Evolutionary conservation across 2,797 vertebrate species (phyloP), one percentile per base, ranked within the genome.

Genomic region (Peromyscus attwateri): DNA sequence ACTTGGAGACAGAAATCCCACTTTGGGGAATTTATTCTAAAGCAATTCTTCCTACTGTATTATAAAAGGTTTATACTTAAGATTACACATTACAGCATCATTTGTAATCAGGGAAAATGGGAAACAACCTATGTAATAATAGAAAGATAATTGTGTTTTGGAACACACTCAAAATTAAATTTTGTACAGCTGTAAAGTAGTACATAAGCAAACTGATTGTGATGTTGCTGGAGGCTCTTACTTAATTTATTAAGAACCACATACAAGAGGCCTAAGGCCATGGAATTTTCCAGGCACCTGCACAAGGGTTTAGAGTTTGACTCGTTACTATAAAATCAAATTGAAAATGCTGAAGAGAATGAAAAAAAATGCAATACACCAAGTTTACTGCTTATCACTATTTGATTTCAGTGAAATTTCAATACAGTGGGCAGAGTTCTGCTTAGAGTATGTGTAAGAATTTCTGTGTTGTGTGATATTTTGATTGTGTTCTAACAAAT

Each of bases 241-340:
- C 73, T 92, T 83, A 95, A 80, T 84, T 11, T 23, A 85, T 85
- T 76, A 57, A 91, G 3, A 9, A 64, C 29, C 77, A 71, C 23
- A 89, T 9, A 34, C 0, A n/a, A 46, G 89, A 75, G 66, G 17
- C 31, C 43, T 92, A 79, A 92, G 27, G 29, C 9, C 14, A 66
- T 31, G 27, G n/a, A 95, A 84, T 4, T 92, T 94, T 89, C 81
- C 19, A 89, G 76, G 40, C 29, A 92, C 9, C n/a, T 73, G 49
- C 10, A 85, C 85, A 68, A 40, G 11, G 4, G 64, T 70, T n/a
- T 55, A 46, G 34, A 68, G 19, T 11, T 70, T 87, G 43, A 34
- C 62, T 25, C 25, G 6, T 91, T 92, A 87, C 40, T 87, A 19
- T n/a, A 94, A 90, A 94, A 95, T 82, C 34, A 92, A 95, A 85